Conservation (phyloP, 1,140 invertebrate species). For the Micrasema longulum region DNA sequence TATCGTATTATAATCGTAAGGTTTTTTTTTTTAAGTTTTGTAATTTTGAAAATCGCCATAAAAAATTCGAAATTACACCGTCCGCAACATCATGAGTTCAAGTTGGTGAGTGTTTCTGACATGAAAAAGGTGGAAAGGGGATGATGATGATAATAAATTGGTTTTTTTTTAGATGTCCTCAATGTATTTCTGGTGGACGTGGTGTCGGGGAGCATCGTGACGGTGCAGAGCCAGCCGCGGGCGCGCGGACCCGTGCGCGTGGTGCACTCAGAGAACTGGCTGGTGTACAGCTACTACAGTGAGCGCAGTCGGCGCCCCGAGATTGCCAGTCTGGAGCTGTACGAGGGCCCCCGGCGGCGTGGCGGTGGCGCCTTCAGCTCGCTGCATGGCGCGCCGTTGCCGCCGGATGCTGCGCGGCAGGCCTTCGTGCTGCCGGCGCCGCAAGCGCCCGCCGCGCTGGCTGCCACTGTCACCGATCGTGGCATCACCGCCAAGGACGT, state of each 20-base stretch:
- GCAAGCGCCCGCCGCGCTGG: constrained; percentile 81
- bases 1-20: too few relatives aligned
- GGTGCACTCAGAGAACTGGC: constrained; percentile 97
- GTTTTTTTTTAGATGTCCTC: constrained; percentile 72
- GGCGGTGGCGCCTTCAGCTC: constrained; percentile 92
- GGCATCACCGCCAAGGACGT: constrained; percentile 96
- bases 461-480: constrained; percentile 89
- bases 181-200: constrained; percentile 91
- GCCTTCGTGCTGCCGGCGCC: constrained; percentile 90
- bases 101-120: too few relatives aligned
- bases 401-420: constrained; percentile 87
- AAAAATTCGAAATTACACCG: too few relatives aligned
- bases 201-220: constrained; percentile 85
- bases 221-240: constrained; percentile 81
- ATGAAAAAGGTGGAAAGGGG: too few relatives aligned
- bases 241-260: constrained; percentile 87
- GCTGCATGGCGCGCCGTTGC: constrained; percentile 71
- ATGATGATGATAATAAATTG: background rate
- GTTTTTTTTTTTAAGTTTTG: too few relatives aligned
- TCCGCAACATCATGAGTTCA: too few relatives aligned
- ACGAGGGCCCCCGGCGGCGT: constrained; percentile 90
- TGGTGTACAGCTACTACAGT: constrained; percentile 95
- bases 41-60: too few relatives aligned
- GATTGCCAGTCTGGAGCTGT: constrained; percentile 92
- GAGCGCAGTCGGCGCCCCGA: constrained; percentile 93